Base-by-base conservation (phyloP, 2,113 vertebrate species). In the Cavia porcellus region DNA sequence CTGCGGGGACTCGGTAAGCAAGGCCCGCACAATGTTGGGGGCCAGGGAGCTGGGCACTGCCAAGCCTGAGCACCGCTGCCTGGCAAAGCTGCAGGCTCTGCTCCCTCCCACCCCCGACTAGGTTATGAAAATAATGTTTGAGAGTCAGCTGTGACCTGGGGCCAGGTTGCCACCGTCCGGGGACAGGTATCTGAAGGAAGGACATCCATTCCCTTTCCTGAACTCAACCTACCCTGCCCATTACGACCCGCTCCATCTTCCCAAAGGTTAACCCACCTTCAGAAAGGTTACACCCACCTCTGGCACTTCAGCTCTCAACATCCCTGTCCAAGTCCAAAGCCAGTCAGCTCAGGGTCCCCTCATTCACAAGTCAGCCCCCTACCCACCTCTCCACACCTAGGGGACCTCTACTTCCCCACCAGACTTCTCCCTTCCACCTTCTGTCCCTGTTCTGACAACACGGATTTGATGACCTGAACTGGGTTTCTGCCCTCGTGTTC, bases 321-420 rank as follows among this genome's bases (percentile, higher is more conserved):
- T 61, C 47, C 19, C 11, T 7, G 0, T 25, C 28, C 9, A 1
- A 50, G 45, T 72, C 64, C 47, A 62, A 28, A 35, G 57, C 30
- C 25, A 0, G 0, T 4, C 5, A 13, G 64, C 25, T 11, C 17
- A 17, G 0, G 5, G 66, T 62, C 38, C 80, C 38, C 11, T 42
- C 47, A 28, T 8, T 61, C 38, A 7, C 2, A 72, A 38, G 25
- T 59, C 55, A n/a, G 24, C 10, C 15, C 15, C 13, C 30, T 52
- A 8, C 28, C 1, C 0, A 0, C 14, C 52, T 45, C 13, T 10
- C 32, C 8, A 3, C 28, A 24, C 15, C 10, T 17, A 3, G 2
- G 9, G 11, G 0, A 1, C 19, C 14, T 72, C 15, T 22, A 0
- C 50, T 32, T 79, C 61, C 35, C 22, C 20, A 59, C 89, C 45